phyloP scores from a whole-genome alignment of 2,888 invertebrate species.

The Sceliomorpha sp. region DNA sequence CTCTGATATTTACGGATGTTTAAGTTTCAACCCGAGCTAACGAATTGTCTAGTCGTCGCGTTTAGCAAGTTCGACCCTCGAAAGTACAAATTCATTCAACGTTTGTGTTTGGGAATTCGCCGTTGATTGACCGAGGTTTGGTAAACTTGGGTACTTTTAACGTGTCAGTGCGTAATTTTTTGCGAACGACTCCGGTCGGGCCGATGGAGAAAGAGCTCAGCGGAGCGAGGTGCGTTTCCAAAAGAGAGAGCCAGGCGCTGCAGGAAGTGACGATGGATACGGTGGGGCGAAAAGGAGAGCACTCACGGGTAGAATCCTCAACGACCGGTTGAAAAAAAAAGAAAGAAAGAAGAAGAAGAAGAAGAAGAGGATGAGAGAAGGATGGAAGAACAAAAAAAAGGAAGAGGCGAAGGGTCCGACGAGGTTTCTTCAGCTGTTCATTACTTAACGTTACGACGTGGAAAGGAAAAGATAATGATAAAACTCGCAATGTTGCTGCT shows the following conservation, averaged over 20 bases:
- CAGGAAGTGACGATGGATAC: slow-evolving; percentile 46
- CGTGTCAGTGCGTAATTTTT: slow-evolving; percentile 25
- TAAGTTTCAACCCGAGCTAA: too few species aligned
- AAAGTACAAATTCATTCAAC: too few species aligned
- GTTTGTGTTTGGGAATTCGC: too few species aligned
- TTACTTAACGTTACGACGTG: slow-evolving; percentile 26
- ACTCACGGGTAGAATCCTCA: slow-evolving; percentile 28
- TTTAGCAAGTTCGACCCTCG: too few species aligned
- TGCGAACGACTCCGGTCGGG: slow-evolving; percentile 25
- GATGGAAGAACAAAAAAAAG: slow-evolving; percentile 6
- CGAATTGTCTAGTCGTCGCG: too few species aligned
- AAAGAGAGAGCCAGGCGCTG: slow-evolving; percentile 32
- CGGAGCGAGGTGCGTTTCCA: slow-evolving; percentile 31
- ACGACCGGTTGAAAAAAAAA: slow-evolving; percentile 20
- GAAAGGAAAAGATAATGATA: slow-evolving; percentile 44
- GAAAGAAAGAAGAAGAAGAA: slow-evolving; percentile 11
- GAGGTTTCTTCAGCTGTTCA: slow-evolving; percentile 36
- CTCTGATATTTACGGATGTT: too few species aligned
- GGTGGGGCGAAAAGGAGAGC: slow-evolving; percentile 44
- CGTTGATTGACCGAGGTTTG: too few species aligned
- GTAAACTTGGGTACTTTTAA: too few species aligned
- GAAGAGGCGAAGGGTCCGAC: slow-evolving; percentile 28
- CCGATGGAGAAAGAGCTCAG: slow-evolving; percentile 29
- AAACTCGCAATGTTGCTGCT: slow-evolving; percentile 16
- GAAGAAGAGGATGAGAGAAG: too few species aligned